A percentile compares a stretch with the other conserved stretches of the same genome.
These are phyloP conservation scores for Nibea coibor DNA, from an alignment of 2,113 vertebrate genomes.

Conservation along the genomic window DNA sequence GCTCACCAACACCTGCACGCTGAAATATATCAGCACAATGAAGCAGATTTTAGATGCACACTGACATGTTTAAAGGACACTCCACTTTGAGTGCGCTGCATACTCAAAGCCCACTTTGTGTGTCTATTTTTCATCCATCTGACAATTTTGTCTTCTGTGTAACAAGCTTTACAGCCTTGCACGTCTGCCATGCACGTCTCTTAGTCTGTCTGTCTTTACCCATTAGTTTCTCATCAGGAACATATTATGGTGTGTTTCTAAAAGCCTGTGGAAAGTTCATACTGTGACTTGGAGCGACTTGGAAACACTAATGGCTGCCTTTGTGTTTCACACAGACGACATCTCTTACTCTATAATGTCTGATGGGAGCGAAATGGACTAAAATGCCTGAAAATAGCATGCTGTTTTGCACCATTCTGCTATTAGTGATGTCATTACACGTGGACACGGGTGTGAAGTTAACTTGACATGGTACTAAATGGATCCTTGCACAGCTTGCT, in stretches of 20 bases:
- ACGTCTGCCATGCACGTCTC: not conserved
- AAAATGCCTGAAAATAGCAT: constrained; percentile 45
- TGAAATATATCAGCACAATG: not conserved
- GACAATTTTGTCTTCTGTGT: not conserved
- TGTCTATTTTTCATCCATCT: not conserved
- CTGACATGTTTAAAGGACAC: not conserved
- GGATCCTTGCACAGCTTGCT: constrained; percentile 23
- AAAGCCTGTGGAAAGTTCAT: constrained; percentile 14
- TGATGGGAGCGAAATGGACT: constrained; percentile 32
- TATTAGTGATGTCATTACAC: constrained; percentile 27
- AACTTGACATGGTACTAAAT: constrained; percentile 43
- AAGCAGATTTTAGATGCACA: not conserved
- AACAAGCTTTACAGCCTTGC: not conserved
- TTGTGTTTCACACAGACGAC: constrained; percentile 22
- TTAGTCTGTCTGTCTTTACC: not conserved
- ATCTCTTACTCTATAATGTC: constrained; percentile 11
- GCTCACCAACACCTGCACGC: no score
- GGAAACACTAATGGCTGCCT: constrained; percentile 39
- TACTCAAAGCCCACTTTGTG: not conserved
- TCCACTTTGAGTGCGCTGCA: no score
- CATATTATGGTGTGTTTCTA: not conserved
- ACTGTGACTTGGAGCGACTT: not conserved
- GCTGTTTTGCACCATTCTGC: constrained; percentile 18
- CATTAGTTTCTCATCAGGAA: not conserved
- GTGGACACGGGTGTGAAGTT: constrained; percentile 36